These are phyloP conservation scores for Urocolius indicus DNA, from an alignment of 2,113 vertebrate species.

Conservation along the genomic window DNA sequence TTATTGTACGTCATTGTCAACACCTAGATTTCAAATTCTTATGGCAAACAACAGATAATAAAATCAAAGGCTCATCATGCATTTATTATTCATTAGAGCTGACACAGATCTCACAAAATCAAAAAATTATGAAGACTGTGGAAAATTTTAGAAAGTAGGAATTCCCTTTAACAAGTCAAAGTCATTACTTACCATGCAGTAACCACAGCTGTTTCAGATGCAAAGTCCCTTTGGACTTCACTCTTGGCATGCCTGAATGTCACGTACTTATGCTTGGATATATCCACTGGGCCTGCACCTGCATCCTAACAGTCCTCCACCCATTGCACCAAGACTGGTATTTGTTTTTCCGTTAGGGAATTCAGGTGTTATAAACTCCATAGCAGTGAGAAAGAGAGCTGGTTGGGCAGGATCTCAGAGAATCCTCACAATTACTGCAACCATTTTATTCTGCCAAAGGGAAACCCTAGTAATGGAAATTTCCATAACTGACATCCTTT, in stretches of 20 bases:
- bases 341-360: not conserved
- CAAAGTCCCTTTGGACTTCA: not conserved
- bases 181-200: not conserved
- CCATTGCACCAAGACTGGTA: not conserved
- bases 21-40: slow-evolving; percentile 16
- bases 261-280: not conserved
- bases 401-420: not conserved
- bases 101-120: not conserved
- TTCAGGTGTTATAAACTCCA: not conserved
- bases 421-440: not conserved
- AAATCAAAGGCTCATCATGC: slow-evolving; percentile 3
- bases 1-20: not conserved
- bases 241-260: not conserved
- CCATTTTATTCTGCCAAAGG: not conserved
- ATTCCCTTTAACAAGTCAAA: not conserved
- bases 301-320: not conserved
- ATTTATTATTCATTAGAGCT: slow-evolving; percentile 9
- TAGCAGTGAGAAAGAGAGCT: not conserved
- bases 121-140: not conserved
- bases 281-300: not conserved
- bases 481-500: slow-evolving; percentile 44
- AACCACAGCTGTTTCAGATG: not conserved
- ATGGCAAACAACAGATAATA: slow-evolving; percentile 10
- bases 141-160: not conserved
- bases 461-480: slow-evolving; percentile 57